Conservation (phyloP, 2,797 vertebrate species). For the Sebastes trivittatus region DNA sequence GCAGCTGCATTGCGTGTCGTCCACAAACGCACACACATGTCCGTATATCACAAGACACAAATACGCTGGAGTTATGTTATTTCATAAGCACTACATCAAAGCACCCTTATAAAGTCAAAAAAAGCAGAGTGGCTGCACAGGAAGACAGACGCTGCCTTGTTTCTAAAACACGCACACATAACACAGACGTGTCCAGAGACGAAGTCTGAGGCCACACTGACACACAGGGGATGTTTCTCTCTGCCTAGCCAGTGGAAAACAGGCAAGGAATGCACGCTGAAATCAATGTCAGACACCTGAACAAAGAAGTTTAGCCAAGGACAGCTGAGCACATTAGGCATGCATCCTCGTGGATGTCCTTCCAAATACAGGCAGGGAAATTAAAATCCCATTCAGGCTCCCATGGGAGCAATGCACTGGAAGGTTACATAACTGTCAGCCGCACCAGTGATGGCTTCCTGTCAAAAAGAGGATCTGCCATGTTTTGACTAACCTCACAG, state of each 20-base stretch:
- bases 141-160: not conserved
- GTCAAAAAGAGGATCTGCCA: slow-evolving; percentile 28
- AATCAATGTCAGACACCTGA: slow-evolving; percentile 65
- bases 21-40: not conserved
- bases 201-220: slow-evolving; percentile 25
- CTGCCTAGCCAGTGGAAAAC: slow-evolving; percentile 15
- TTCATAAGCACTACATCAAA: slow-evolving; percentile 2
- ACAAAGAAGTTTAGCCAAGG: slow-evolving; percentile 66
- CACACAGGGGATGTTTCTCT: slow-evolving; percentile 15
- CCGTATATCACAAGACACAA: not conserved
- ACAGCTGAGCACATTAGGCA: slow-evolving; percentile 65
- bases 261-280: slow-evolving; percentile 19
- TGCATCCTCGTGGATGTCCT: slow-evolving; percentile 66
- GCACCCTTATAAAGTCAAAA: not conserved
- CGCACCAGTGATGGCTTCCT: slow-evolving; percentile 37
- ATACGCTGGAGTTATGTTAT: not conserved
- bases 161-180: not conserved
- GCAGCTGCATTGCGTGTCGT: not conserved
- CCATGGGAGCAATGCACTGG: slow-evolving; percentile 40
- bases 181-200: not conserved
- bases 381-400: slow-evolving; percentile 73
- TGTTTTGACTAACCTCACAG: slow-evolving; percentile 25
- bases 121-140: not conserved
- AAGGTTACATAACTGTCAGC: slow-evolving; percentile 67
- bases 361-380: slow-evolving; percentile 67